Conservation (phyloP, 1,140 invertebrate genomes). For the Schlechtendalia chinensis region DNA sequence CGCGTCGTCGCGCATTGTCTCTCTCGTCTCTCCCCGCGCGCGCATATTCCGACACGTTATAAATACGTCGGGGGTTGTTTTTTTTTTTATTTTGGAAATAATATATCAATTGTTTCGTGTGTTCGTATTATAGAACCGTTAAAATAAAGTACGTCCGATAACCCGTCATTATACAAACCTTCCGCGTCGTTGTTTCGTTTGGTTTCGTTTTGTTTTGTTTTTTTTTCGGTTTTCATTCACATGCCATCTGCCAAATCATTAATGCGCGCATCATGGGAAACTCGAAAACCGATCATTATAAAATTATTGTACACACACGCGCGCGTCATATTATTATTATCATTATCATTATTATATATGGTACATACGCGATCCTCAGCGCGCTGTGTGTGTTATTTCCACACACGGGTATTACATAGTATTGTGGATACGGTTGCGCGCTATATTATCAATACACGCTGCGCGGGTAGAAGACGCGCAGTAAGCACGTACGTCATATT, state of each 20-base stretch:
- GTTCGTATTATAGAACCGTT: background rate
- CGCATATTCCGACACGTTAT: background rate
- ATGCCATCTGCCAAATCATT: slow-evolving; percentile 46
- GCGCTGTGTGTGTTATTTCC: background rate
- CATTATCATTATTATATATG: background rate
- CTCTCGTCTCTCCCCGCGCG: background rate
- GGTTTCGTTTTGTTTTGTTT: too few relatives aligned
- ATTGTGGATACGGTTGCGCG: too few relatives aligned
- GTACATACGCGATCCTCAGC: background rate
- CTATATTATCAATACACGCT: too few relatives aligned
- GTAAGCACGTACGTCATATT: background rate
- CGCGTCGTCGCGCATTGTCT: background rate
- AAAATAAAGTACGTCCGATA: slow-evolving; percentile 30
- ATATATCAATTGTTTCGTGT: slow-evolving; percentile 39
- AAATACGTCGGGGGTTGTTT: background rate
- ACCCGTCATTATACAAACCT: slow-evolving; percentile 30
- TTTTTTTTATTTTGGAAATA: background rate
- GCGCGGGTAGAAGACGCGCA: too few relatives aligned
- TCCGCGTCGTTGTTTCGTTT: background rate
- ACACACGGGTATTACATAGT: too few relatives aligned
- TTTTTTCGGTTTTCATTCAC: slow-evolving; percentile 43
- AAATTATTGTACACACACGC: slow-evolving; percentile 21
- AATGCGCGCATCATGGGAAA: slow-evolving; percentile 44
- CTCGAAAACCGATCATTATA: slow-evolving; percentile 47
- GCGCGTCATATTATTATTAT: background rate